Conservation (phyloP, 1,140 invertebrate genomes). For the Aphelenchoides besseyi region DNA sequence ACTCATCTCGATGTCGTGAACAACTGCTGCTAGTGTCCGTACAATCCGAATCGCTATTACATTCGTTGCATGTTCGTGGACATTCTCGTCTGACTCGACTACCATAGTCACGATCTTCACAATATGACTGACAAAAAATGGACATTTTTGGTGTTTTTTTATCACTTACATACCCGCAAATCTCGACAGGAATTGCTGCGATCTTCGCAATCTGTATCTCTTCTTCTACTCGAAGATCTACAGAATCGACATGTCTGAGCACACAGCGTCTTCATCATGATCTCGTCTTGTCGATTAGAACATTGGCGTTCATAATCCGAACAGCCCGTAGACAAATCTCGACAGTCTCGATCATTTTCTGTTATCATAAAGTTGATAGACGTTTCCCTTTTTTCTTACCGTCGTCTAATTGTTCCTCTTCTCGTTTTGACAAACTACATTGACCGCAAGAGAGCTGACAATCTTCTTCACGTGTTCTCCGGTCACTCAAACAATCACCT, state of each 20-base stretch:
- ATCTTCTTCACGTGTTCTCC: not conserved
- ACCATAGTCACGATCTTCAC: not conserved
- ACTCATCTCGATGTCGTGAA: not conserved
- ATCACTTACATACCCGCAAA: not conserved
- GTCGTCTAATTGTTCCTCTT: not conserved
- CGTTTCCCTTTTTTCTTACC: not conserved
- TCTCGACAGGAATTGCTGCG: not conserved
- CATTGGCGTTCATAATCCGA: not conserved
- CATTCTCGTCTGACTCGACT: not conserved
- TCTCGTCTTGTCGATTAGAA: not conserved
- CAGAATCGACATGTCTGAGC: not conserved
- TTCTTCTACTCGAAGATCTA: not conserved
- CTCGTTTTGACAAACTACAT: not conserved
- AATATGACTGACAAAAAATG: not conserved
- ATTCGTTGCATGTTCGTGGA: not conserved
- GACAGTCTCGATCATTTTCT: not conserved
- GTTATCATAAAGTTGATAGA: not conserved
- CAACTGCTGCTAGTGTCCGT: not conserved
- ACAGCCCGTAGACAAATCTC: not conserved
- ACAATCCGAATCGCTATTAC: not conserved
- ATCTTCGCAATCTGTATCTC: not conserved
- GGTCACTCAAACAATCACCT: not conserved
- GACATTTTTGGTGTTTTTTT: not conserved
- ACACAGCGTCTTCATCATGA: not conserved
- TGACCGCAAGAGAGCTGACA: not conserved